Evolutionary conservation across 2,888 invertebrate species (phyloP).

Genomic region (Entomobrya multifasciata): DNA sequence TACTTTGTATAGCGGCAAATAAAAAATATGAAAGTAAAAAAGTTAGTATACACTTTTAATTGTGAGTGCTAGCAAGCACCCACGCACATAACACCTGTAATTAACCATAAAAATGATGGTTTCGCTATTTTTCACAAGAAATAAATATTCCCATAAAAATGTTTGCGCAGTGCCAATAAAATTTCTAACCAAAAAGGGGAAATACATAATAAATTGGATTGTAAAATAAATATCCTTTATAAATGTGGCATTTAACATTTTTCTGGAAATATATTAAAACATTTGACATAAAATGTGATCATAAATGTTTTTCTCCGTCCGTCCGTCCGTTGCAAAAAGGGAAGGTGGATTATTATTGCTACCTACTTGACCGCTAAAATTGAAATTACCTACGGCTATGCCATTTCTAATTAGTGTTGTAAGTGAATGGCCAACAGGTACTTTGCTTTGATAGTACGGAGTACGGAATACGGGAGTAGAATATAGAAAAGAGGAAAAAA

Average conservation of each 20-base stretch:
- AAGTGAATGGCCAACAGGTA: slow-evolving; percentile 55
- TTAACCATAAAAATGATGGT: slow-evolving; percentile 13
- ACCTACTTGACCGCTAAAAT: slow-evolving; percentile 20
- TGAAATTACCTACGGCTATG: slow-evolving; percentile 18
- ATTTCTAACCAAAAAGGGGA: background rate
- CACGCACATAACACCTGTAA: slow-evolving; percentile 42
- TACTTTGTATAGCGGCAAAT: background rate
- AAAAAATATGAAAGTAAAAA: slow-evolving; percentile 15
- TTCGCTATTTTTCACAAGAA: background rate
- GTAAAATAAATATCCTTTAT: background rate
- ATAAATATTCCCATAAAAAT: slow-evolving; percentile 23
- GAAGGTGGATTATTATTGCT: background rate
- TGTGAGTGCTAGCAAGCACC: slow-evolving; percentile 20
- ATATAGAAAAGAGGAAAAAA: slow-evolving; percentile 34
- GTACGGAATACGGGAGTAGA: background rate
- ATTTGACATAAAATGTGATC: slow-evolving; percentile 36
- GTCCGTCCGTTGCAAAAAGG: slow-evolving; percentile 16
- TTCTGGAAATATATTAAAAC: slow-evolving; percentile 1
- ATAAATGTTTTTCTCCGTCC: background rate
- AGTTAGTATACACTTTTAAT: slow-evolving; percentile 30
- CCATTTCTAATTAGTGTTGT: slow-evolving; percentile 43
- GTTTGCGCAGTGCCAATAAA: background rate
- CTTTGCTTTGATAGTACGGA: background rate
- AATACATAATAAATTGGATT: background rate
- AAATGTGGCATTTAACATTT: background rate